A percentile compares a stretch with the other conserved stretches of the same genome.
Conservation (phyloP, 2,888 invertebrate species). For the Saturnia pavonia region DNA sequence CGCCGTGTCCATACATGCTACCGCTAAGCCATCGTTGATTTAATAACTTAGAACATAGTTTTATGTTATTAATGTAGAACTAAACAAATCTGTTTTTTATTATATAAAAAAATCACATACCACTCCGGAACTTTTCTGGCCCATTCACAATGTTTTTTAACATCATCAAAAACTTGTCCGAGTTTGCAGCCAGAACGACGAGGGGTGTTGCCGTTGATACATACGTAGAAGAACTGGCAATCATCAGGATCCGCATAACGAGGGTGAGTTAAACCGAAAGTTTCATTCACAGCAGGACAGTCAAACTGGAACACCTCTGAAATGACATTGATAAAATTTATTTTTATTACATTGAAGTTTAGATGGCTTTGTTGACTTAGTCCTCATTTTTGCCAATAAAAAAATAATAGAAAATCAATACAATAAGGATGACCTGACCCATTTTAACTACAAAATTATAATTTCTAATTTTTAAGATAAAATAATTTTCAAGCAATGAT, state of each 20-base stretch:
- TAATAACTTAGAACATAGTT: too few relatives aligned
- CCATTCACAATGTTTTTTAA: conserved; percentile 90
- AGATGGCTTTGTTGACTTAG: neutral
- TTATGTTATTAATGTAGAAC: too few relatives aligned
- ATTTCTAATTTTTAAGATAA: too few relatives aligned
- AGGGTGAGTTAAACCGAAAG: conserved; percentile 89
- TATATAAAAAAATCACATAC: conserved; percentile 71
- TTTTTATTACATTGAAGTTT: too few relatives aligned
- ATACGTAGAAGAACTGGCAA: conserved; percentile 96
- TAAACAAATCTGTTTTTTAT: neutral
- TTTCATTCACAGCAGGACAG: conserved; percentile 90
- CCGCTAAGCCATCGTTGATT: too few relatives aligned
- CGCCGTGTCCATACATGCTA: too few relatives aligned
- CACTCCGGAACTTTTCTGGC: conserved; percentile 94
- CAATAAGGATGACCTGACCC: too few relatives aligned
- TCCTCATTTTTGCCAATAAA: too few relatives aligned
- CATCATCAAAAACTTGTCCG: conserved; percentile 94
- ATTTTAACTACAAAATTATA: too few relatives aligned
- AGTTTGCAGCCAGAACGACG: conserved; percentile 93
- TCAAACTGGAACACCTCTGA: conserved; percentile 91
- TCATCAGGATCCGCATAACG: conserved; percentile 93
- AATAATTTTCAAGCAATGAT: too few relatives aligned
- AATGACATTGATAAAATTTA: conserved; percentile 27
- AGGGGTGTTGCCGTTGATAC: conserved; percentile 93
- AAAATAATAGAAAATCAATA: too few relatives aligned